phyloP scores from a whole-genome alignment of 1,140 invertebrate genomes.

The Myzus persicae region DNA sequence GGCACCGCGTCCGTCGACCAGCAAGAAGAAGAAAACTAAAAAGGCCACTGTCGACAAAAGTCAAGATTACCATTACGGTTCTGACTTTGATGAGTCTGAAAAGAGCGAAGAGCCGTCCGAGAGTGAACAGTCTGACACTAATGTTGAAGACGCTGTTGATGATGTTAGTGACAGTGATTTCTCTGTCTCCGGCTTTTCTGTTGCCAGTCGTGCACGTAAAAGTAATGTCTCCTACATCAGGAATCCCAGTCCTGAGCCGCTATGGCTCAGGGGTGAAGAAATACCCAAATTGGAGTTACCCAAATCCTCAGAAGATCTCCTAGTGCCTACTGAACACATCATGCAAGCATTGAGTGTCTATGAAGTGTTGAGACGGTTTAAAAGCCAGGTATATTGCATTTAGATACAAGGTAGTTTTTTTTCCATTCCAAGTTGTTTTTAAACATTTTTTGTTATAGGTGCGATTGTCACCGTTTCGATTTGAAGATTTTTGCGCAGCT shows the following conservation, averaged over 20 bases:
- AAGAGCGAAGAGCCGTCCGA: constrained; percentile 81
- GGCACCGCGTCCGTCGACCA: constrained; percentile 68
- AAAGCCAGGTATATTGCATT: constrained; percentile 69
- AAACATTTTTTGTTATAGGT: constrained; percentile 65
- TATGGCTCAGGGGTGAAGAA: constrained; percentile 82
- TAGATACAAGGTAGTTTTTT: neutral
- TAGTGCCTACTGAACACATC: constrained; percentile 79
- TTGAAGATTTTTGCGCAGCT: constrained; percentile 95
- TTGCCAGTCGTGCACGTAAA: constrained; percentile 72
- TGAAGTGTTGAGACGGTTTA: constrained; percentile 92
- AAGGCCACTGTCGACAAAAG: constrained; percentile 71
- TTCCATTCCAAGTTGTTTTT: neutral
- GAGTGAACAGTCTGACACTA: constrained; percentile 69
- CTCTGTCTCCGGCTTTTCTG: constrained; percentile 80
- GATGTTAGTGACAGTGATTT: constrained; percentile 83
- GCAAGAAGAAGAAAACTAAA: constrained; percentile 58
- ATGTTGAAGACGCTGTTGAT: constrained; percentile 71
- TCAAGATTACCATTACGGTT: constrained; percentile 89
- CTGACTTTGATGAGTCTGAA: constrained; percentile 85
- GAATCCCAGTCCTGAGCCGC: constrained; percentile 82
- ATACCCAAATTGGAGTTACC: constrained; percentile 82
- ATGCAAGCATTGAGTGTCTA: constrained; percentile 87
- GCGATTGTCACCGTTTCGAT: constrained; percentile 89
- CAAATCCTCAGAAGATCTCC: constrained; percentile 87
- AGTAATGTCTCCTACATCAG: constrained; percentile 64